A percentile compares a stretch with the other conserved stretches of the same genome.
Conservation (phyloP, 2,797 vertebrate species). For the Capromys pilorides region DNA sequence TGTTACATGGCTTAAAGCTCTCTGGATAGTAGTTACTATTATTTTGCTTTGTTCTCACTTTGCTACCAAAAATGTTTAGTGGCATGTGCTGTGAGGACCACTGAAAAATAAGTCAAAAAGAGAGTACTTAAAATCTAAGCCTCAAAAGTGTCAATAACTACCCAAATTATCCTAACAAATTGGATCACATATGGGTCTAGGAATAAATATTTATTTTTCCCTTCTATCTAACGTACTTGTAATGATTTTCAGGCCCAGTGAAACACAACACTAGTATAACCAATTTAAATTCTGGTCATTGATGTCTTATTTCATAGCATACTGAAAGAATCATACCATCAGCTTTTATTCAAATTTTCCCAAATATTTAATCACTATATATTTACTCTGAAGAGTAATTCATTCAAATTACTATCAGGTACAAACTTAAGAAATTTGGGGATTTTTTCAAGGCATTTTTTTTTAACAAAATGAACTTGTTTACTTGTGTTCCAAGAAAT, state of each 20-base stretch:
- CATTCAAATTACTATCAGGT: conserved; percentile 53
- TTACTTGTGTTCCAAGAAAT: conserved; percentile 47
- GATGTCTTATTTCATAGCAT: neutral
- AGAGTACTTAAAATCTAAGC: neutral
- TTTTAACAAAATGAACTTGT: conserved; percentile 28
- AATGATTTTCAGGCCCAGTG: conserved; percentile 3
- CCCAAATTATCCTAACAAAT: neutral
- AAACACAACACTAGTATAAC: neutral
- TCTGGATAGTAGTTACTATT: neutral
- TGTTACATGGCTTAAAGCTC: neutral
- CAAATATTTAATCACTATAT: conserved; percentile 16
- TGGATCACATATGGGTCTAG: neutral
- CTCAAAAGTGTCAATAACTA: neutral
- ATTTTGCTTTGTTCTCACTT: neutral
- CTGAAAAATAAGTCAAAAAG: neutral
- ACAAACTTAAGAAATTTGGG: conserved; percentile 47
- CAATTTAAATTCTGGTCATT: conserved; percentile 18
- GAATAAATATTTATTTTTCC: neutral
- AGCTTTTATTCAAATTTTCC: neutral
- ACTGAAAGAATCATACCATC: conserved; percentile 1
- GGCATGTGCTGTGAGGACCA: neutral
- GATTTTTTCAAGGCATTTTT: conserved; percentile 23
- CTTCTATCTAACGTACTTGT: conserved; percentile 20
- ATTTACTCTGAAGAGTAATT: conserved; percentile 16
- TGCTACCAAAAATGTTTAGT: neutral